Conservation (phyloP, 2,113 vertebrate genomes). For the Platysternon megacephalum region DNA sequence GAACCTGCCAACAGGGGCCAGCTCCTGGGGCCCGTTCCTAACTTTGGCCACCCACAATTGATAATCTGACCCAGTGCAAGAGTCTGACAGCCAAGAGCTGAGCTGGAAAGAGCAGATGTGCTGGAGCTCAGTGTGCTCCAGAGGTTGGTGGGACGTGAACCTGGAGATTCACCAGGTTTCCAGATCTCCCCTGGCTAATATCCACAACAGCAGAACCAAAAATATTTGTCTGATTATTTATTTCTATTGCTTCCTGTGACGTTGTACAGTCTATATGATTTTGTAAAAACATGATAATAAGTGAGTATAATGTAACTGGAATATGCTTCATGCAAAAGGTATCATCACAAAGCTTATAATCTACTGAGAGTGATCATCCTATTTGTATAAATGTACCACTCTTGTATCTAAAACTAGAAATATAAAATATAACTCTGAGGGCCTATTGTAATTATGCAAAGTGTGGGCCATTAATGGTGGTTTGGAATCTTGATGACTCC, state of each 20-base stretch:
- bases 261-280: too few relatives aligned
- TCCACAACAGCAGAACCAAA: neutral
- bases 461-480: too few relatives aligned
- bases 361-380: too few relatives aligned
- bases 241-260: constrained; percentile 1
- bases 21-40: neutral
- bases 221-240: neutral
- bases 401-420: too few relatives aligned
- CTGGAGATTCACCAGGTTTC: neutral
- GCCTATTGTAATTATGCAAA: too few relatives aligned
- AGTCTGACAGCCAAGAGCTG: neutral
- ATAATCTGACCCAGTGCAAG: neutral
- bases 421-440: too few relatives aligned
- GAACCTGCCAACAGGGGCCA: neutral
- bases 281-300: too few relatives aligned
- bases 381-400: too few relatives aligned
- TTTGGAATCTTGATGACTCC: too few relatives aligned
- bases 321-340: too few relatives aligned
- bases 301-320: too few relatives aligned
- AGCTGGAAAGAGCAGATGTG: neutral
- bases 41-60: neutral
- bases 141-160: neutral
- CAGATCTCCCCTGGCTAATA: neutral
- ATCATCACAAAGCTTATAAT: too few relatives aligned
- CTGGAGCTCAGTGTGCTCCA: neutral